A percentile compares a stretch with the other conserved stretches of the same genome.
Evolutionary conservation across 2,888 invertebrate genomes (phyloP).

Genomic region (Esperia sulphurella): DNA sequence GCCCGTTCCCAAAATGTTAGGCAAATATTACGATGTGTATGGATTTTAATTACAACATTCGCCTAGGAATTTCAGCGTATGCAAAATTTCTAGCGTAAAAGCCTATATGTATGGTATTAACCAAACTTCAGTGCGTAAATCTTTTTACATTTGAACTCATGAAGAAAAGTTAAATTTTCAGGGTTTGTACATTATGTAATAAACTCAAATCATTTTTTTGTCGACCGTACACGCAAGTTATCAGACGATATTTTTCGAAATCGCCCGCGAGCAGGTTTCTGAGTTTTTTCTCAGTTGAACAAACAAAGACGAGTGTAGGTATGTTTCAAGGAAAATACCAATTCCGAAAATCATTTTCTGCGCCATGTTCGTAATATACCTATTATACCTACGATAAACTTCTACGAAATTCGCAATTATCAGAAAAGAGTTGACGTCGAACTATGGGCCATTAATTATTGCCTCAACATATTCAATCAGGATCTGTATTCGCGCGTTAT

Average conservation of each 20-base stretch:
- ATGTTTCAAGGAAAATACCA: slow-evolving; percentile 57
- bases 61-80: no score
- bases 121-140: no score
- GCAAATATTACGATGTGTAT: no score
- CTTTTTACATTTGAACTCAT: no score
- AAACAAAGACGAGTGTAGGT: slow-evolving; percentile 56
- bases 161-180: not conserved
- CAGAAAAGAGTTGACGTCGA: no score
- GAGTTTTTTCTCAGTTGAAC: slow-evolving; percentile 69
- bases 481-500: no score
- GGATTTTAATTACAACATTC: no score
- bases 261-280: slow-evolving; percentile 63
- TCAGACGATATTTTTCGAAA: slow-evolving; percentile 69
- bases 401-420: not conserved
- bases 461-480: no score
- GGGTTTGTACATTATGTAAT: not conserved
- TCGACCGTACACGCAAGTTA: slow-evolving; percentile 39
- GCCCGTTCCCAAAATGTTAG: no score
- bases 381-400: not conserved
- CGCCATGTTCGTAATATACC: not conserved
- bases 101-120: no score
- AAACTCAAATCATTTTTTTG: slow-evolving; percentile 16
- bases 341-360: not conserved
- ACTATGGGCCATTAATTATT: no score
- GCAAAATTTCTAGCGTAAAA: no score